These are phyloP conservation scores for Potorous gilbertii DNA, from an alignment of 2,797 vertebrate species.

Conservation along the genomic window DNA sequence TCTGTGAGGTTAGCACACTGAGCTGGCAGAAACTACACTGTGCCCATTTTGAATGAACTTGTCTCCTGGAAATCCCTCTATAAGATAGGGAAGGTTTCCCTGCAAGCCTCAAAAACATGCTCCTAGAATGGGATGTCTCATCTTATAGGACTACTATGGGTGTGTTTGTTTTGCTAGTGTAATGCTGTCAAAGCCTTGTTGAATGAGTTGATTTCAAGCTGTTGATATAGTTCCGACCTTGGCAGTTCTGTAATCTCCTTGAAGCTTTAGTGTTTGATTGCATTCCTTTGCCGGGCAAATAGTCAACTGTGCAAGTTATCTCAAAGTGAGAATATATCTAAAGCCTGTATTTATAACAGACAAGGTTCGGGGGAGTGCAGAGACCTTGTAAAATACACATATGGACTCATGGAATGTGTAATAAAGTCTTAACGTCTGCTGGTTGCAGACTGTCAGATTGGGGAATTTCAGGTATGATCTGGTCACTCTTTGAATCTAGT, in stretches of 20 bases:
- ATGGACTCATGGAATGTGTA: conserved; percentile 58
- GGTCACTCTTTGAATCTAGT: conserved; percentile 39
- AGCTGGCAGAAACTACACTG: not conserved
- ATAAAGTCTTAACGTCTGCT: conserved; percentile 63
- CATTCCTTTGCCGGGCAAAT: conserved; percentile 85
- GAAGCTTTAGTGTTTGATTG: conserved; percentile 86
- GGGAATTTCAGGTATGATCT: conserved; percentile 48
- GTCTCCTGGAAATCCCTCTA: conserved; percentile 27
- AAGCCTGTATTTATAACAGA: conserved; percentile 82
- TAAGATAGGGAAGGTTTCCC: not conserved
- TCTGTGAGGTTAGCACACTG: not conserved
- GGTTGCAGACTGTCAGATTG: conserved; percentile 56
- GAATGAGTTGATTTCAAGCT: conserved; percentile 84
- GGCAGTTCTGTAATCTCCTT: conserved; percentile 86
- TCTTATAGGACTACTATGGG: not conserved
- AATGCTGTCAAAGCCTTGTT: conserved; percentile 81
- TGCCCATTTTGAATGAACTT: not conserved
- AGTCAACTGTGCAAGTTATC: conserved; percentile 84
- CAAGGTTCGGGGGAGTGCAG: conserved; percentile 77
- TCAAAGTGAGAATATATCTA: conserved; percentile 83
- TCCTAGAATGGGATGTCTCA: conserved; percentile 19
- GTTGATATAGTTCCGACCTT: conserved; percentile 86
- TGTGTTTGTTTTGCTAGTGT: conserved; percentile 83
- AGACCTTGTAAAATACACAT: conserved; percentile 76
- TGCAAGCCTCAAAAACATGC: not conserved